Base-by-base conservation (phyloP, 2,888 invertebrate genomes). In the Chalcosyrphus nemorum region DNA sequence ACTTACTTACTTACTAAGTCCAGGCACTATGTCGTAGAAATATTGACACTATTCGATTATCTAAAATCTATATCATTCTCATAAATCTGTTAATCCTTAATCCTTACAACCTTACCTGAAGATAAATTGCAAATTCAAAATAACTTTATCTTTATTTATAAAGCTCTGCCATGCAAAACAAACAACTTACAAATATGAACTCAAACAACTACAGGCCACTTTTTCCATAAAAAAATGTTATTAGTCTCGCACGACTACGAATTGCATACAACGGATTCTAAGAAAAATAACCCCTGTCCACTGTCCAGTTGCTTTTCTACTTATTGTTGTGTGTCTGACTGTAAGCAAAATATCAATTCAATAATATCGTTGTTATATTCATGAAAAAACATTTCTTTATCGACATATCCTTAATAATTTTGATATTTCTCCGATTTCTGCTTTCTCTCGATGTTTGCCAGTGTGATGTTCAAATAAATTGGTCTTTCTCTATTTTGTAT, bases 321-420 rank as follows among this genome's bases (percentile, higher is more conserved):
- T 38, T 63, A 32, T 63, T 63, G 17, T 45, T 61, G 61, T 29
- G 17, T 27, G 45, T 47, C 17, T 15, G 63, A 21, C 47, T 47
- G 47, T 47, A 32, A 47, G 47, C 32, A 35, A 17, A 32, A 47
- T 32, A 43, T 63, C 63, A 47, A 47, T 32, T 47, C 35, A 21
- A 6, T n/a, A 19, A 35, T n/a, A n/a, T n/a, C 21, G 47, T 63
- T 29, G 63, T 13, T 13, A 45, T 7, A 35, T 63, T 47, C 47
- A 63, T 63, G 47, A n/a, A 47, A 24, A 63, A 47, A 29, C 19
- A 35, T 47, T 47, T 47, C 32, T 47, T 47, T 63, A 21, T 47
- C 32, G 63, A 52, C n/a, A 45, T 47, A 5, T 47, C 13, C 27
- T 35, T 32, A 47, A 47, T 47, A 63, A 45, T 63, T 63, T 63